Conservation (phyloP, 1,140 invertebrate genomes). For the Antheraea pernyi region DNA sequence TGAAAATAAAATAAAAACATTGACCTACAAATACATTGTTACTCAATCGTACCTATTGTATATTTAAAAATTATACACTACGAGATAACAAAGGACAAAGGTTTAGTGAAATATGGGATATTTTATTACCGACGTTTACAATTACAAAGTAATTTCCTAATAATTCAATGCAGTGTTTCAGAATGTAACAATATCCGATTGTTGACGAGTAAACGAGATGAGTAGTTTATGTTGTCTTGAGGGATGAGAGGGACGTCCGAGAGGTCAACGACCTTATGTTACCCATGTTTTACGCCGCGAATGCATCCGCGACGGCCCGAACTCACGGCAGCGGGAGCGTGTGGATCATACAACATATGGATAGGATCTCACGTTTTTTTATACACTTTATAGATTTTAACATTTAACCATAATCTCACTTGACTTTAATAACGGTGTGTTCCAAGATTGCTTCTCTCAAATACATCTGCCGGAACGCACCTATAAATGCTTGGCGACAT, state of each 20-base stretch:
- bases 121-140: neutral
- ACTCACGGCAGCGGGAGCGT: slow-evolving; percentile 31
- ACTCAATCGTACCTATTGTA: no score
- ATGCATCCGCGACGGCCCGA: slow-evolving; percentile 26
- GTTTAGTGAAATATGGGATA: neutral
- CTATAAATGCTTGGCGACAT: no score
- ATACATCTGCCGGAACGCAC: no score
- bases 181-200: neutral
- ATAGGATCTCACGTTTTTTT: neutral
- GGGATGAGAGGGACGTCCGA: neutral
- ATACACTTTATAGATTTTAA: no score
- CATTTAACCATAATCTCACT: no score
- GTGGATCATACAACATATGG: slow-evolving; percentile 5
- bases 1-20: no score
- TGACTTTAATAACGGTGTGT: no score
- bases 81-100: no score
- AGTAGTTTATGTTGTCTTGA: no score
- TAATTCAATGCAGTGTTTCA: slow-evolving; percentile 5
- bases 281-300: slow-evolving; percentile 45
- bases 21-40: no score
- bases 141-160: neutral
- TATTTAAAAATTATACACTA: no score
- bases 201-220: neutral
- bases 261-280: slow-evolving; percentile 33
- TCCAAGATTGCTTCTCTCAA: no score